Percentiles rank a stretch among this genome's conserved stretches.
These are phyloP conservation scores for Graphium colonna DNA, from an alignment of 2,888 invertebrate species.

Conservation along the genomic window DNA sequence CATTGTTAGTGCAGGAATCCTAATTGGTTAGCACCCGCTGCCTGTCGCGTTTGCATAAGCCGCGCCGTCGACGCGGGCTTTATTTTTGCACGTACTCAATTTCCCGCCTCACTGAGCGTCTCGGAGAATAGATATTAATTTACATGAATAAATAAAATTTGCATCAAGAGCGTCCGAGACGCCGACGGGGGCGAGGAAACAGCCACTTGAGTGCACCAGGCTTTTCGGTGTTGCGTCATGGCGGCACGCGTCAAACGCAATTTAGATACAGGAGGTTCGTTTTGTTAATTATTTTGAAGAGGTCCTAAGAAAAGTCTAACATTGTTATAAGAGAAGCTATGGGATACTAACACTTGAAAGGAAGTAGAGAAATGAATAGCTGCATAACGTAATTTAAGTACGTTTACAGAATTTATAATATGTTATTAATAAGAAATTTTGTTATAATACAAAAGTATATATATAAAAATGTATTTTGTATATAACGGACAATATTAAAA, in stretches of 20 bases:
- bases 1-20: conserved; percentile 44
- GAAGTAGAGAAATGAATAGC: no score
- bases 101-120: conserved; percentile 73
- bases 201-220: conserved; percentile 41
- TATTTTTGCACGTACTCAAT: conserved; percentile 80
- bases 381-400: no score
- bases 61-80: conserved; percentile 46
- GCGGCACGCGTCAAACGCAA: conserved; percentile 27
- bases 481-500: no score
- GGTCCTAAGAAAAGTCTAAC: neutral
- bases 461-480: no score
- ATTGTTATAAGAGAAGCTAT: no score
- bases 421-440: no score
- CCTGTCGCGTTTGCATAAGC: conserved; percentile 60
- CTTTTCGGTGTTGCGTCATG: conserved; percentile 33
- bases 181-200: conserved; percentile 50
- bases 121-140: conserved; percentile 77
- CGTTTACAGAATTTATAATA: no score
- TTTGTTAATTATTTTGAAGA: neutral
- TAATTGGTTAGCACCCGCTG: conserved; percentile 56
- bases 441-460: no score
- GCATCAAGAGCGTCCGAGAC: conserved; percentile 70
- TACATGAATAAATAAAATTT: conserved; percentile 81
- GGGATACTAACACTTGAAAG: no score
- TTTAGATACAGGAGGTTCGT: conserved; percentile 19